Conservation (phyloP, 2,797 vertebrate species). For the Hippocampus kuda region DNA sequence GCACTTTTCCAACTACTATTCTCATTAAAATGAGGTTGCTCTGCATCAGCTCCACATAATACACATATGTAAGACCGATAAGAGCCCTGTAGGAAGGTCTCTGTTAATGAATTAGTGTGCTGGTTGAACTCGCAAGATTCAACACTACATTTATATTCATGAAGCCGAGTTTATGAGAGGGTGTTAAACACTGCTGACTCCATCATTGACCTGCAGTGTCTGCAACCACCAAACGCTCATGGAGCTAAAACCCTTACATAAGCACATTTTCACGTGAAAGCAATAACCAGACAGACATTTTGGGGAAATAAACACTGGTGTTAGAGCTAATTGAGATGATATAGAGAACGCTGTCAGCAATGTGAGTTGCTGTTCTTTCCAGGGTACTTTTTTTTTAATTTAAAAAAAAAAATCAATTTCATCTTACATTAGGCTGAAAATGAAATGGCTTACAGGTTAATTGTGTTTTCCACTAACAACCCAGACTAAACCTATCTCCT, state of each 20-base stretch:
- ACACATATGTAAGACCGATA: conserved; percentile 15
- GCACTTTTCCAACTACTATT: background rate
- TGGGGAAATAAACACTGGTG: background rate
- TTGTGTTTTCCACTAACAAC: too few species aligned
- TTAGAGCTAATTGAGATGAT: background rate
- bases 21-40: background rate
- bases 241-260: conserved; percentile 4
- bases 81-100: conserved; percentile 32
- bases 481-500: too few species aligned
- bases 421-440: background rate
- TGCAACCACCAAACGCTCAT: background rate
- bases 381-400: background rate
- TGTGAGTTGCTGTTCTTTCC: background rate
- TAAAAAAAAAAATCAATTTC: background rate
- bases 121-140: conserved; percentile 24
- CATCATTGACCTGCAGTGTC: conserved; percentile 6
- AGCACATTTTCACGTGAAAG: background rate
- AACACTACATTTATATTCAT: conserved; percentile 39
- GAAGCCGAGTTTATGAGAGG: conserved; percentile 32
- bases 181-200: conserved; percentile 11
- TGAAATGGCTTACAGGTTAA: background rate
- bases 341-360: background rate
- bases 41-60: conserved; percentile 26
- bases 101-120: conserved; percentile 44
- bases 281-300: background rate